Percentiles rank a stretch among this genome's conserved stretches.
phyloP scores from a whole-genome alignment of 2,888 invertebrate species.

The Globia sparganii region DNA sequence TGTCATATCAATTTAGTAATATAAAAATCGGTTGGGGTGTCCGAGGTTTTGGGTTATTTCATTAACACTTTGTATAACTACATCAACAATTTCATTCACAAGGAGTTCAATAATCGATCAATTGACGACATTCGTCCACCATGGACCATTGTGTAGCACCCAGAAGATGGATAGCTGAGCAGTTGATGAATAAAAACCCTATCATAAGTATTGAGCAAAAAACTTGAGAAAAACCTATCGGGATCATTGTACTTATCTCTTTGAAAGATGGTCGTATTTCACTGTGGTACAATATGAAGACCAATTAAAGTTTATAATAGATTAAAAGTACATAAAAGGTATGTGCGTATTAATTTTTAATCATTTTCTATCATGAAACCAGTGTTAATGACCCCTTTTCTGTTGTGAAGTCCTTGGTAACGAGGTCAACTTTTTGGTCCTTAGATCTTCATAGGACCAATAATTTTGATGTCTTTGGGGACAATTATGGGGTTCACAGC shows the following conservation, averaged over 20 bases:
- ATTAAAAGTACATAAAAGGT: constrained; percentile 2
- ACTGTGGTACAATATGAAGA: constrained; percentile 29
- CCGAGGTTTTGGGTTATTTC: no score
- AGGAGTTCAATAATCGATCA: constrained; percentile 34
- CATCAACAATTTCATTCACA: constrained; percentile 28
- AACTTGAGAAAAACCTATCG: constrained; percentile 26
- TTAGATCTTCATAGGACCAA: not conserved
- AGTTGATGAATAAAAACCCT: constrained; percentile 43
- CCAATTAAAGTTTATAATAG: constrained; percentile 46
- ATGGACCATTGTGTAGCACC: constrained; percentile 28
- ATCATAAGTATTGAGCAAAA: constrained; percentile 27
- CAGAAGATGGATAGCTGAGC: constrained; percentile 31
- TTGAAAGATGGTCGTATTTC: constrained; percentile 21
- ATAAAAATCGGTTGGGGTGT: no score
- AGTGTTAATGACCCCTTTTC: not conserved
- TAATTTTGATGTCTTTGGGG: not conserved
- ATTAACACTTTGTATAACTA: no score
- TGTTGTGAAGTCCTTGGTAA: not conserved
- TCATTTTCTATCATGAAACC: constrained; percentile 1
- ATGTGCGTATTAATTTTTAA: constrained; percentile 1
- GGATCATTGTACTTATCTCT: constrained; percentile 40
- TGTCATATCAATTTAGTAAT: no score
- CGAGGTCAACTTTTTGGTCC: not conserved
- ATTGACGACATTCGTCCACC: constrained; percentile 21
- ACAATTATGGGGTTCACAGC: not conserved